Base-by-base conservation (phyloP, 1,140 invertebrate species). In the Pseudomyrmex flavicornis region DNA sequence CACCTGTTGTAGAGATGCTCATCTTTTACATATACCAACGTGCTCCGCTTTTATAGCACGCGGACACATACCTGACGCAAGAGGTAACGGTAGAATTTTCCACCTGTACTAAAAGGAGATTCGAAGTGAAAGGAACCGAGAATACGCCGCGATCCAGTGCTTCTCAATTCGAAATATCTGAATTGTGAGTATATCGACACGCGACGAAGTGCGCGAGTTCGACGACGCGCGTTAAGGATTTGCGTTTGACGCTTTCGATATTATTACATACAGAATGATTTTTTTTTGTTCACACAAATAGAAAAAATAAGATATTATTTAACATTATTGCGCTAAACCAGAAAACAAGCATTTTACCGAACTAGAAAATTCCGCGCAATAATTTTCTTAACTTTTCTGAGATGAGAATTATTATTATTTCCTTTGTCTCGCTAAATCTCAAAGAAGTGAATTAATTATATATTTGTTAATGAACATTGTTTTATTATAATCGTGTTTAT, bases 51-150 rank as follows among this genome's bases (percentile, higher is more conserved):
- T 87, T 86, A 87, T 83, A 80, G 80, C 73, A 83, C 59, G 68
- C 85, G 58, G 66, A 61, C 62, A 86, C 80, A 87, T 86, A 73
- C 86, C 80, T 83, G 66, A 61, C 80, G 80, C 48, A 80, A 46
- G 75, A 65, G 72, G 85, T 87, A 87, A 88, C 85, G 82, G 86
- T 88, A 88, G 86, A 88, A 87, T 82, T 87, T 87, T 87, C 85
- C 82, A 88, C 85, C 86, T 88, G 76, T 87, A 85, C 69, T 88
- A 66, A 87, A 87, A 88, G 82, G 82, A 87, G 82, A 61, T 74
- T 88, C 82, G 70, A 87, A 88, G 86, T 88, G 86, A 88, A 88
- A 88, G 85, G 85, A 75, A 70, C 54, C 82, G 70, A 68, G 65
- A 73, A 88, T 77, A 80, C 52, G 82, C 56, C 58, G n/a, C 66